Percentiles rank a stretch among this genome's conserved stretches.
These are phyloP conservation scores for Amphibalanus amphitrite DNA, from an alignment of 1,140 invertebrate genomes.

Conservation along the genomic window DNA sequence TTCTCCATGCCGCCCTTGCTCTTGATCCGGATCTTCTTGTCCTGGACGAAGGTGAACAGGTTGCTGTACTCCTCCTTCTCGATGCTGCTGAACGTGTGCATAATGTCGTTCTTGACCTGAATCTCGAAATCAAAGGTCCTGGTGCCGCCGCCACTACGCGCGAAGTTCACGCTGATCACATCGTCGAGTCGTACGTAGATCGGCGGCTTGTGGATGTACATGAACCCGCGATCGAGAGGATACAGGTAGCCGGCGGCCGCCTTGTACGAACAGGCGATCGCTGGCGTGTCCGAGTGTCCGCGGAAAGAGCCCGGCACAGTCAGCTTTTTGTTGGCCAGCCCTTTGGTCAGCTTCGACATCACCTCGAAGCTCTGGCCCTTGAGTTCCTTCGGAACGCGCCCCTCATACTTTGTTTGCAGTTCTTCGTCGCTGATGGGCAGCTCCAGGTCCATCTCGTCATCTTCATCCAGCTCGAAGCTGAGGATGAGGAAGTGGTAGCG, in stretches of 20 bases:
- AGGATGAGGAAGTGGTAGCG: slow-evolving; percentile 84
- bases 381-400: slow-evolving; percentile 77
- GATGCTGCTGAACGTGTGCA: slow-evolving; percentile 93
- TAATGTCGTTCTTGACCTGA: slow-evolving; percentile 50
- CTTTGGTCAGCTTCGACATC: slow-evolving; percentile 89
- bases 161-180: slow-evolving; percentile 89
- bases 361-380: slow-evolving; percentile 89
- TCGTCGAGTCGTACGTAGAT: slow-evolving; percentile 97
- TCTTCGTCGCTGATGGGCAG: slow-evolving; percentile 82
- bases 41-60: slow-evolving; percentile 84
- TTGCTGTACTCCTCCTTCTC: slow-evolving; percentile 98
- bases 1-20: slow-evolving; percentile 68
- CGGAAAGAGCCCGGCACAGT: slow-evolving; percentile 84
- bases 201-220: slow-evolving; percentile 97
- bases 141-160: slow-evolving; percentile 83
- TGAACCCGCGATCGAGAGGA: slow-evolving; percentile 96
- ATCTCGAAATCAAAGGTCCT: slow-evolving; percentile 89
- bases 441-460: slow-evolving; percentile 82
- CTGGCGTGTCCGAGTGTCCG: slow-evolving; percentile 77
- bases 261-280: slow-evolving; percentile 90
- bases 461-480: slow-evolving; percentile 63
- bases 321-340: slow-evolving; percentile 81
- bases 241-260: slow-evolving; percentile 95
- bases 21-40: slow-evolving; percentile 87
- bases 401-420: slow-evolving; percentile 83